Evolutionary conservation across 2,888 invertebrate species (phyloP).

Genomic region (Phalera bucephala): DNA sequence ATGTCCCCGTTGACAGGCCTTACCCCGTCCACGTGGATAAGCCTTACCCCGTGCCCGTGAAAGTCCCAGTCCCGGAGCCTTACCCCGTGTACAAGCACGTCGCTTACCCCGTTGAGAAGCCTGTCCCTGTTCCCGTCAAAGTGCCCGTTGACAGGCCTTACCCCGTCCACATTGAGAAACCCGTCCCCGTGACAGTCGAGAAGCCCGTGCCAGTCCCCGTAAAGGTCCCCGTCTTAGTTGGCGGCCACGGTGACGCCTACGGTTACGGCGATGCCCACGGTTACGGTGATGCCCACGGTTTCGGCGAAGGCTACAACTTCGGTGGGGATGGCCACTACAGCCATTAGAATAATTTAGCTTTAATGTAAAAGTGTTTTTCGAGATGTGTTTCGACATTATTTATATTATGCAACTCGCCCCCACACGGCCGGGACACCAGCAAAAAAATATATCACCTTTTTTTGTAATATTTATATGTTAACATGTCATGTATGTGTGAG

Average conservation of each 20-base stretch:
- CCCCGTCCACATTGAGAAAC: slow-evolving; percentile 81
- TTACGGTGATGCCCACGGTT: slow-evolving; percentile 27
- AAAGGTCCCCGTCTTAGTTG: slow-evolving; percentile 71
- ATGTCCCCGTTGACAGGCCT: slow-evolving; percentile 85
- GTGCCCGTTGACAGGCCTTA: slow-evolving; percentile 86
- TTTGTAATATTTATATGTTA: slow-evolving; percentile 66
- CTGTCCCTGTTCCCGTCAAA: slow-evolving; percentile 85
- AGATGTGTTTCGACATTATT: slow-evolving; percentile 52
- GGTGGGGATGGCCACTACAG: slow-evolving; percentile 47
- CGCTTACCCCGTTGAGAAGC: slow-evolving; percentile 84
- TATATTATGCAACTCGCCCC: slow-evolving; percentile 59
- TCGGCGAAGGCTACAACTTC: slow-evolving; percentile 33
- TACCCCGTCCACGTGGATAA: slow-evolving; percentile 81
- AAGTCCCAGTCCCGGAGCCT: slow-evolving; percentile 82
- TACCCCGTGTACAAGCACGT: slow-evolving; percentile 87
- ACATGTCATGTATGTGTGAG: slow-evolving; percentile 70
- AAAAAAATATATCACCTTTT: slow-evolving; percentile 62
- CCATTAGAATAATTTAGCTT: slow-evolving; percentile 62
- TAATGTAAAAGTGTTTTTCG: slow-evolving; percentile 52
- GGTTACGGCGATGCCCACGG: slow-evolving; percentile 29
- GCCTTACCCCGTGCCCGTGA: slow-evolving; percentile 78
- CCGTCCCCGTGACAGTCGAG: slow-evolving; percentile 74
- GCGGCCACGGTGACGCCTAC: slow-evolving; percentile 42
- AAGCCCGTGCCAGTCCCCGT: slow-evolving; percentile 83
- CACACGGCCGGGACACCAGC: slow-evolving; percentile 76